Evolutionary conservation across 2,888 invertebrate genomes (phyloP).

Genomic region (Chouioia cunea): DNA sequence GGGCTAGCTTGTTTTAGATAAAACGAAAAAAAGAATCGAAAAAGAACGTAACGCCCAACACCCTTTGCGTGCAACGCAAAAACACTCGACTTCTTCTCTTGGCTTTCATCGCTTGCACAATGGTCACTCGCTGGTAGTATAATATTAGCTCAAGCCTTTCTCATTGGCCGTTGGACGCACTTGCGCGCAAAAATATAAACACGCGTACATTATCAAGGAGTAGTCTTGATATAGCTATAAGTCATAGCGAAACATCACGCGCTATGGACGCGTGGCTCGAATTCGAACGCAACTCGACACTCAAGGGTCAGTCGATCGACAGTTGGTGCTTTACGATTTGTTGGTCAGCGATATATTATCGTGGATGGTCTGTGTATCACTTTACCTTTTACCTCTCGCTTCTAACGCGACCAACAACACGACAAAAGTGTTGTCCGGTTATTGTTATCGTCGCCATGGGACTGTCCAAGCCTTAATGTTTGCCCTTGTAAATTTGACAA

Average conservation of each 20-base stretch:
- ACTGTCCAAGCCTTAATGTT: conserved; percentile 21
- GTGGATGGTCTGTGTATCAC: conserved; percentile 66
- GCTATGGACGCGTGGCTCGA: no score
- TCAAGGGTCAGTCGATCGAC: conserved; percentile 22
- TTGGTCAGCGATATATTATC: conserved; percentile 58
- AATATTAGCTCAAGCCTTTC: neutral
- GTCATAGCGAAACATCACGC: no score
- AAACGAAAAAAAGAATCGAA: no score
- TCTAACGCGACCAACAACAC: neutral
- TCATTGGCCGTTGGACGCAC: conserved; percentile 30
- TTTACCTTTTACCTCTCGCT: conserved; percentile 49
- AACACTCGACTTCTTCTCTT: no score
- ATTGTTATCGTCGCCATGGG: conserved; percentile 37
- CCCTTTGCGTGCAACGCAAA: no score
- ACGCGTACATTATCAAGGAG: no score
- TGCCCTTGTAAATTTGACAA: conserved; percentile 39
- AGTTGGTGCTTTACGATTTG: conserved; percentile 64
- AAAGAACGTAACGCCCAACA: no score
- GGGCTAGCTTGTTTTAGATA: no score
- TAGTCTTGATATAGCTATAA: no score
- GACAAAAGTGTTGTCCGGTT: conserved; percentile 14
- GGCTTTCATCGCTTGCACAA: no score
- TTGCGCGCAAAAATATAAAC: no score
- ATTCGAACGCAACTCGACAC: neutral
- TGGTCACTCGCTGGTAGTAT: neutral